phyloP scores from a whole-genome alignment of 2,888 invertebrate species.

The Fragum whitleyi region DNA sequence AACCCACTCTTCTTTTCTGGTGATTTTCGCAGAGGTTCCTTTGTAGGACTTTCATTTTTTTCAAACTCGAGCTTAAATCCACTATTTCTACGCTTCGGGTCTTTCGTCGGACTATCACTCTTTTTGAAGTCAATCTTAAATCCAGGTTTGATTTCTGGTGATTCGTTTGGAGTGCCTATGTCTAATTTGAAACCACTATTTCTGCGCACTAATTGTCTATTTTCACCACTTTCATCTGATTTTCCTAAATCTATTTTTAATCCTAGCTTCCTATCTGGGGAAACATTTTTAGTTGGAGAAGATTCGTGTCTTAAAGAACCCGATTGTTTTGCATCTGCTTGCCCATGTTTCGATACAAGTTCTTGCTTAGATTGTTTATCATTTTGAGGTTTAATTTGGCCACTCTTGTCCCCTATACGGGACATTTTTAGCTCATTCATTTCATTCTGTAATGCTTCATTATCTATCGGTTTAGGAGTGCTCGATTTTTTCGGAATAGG shows the following conservation, averaged over 20 bases:
- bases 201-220: conserved; percentile 9
- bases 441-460: conserved; percentile 35
- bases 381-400: conserved; percentile 12
- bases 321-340: not conserved
- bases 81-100: conserved; percentile 18
- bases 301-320: not conserved
- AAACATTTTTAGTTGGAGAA: conserved; percentile 10
- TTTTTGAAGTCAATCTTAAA: conserved; percentile 16
- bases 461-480: conserved; percentile 8
- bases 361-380: not conserved
- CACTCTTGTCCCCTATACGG: conserved; percentile 21
- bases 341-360: not conserved
- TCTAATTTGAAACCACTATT: conserved; percentile 22
- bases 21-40: conserved; percentile 2
- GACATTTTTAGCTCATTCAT: conserved; percentile 32
- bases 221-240: conserved; percentile 22
- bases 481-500: conserved; percentile 26
- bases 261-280: conserved; percentile 15
- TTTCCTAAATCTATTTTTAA: conserved; percentile 22
- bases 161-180: conserved; percentile 12
- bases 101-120: conserved; percentile 23
- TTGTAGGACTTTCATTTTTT: conserved; percentile 16
- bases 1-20: conserved; percentile 13
- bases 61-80: conserved; percentile 23
- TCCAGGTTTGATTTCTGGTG: conserved; percentile 19